A percentile compares a stretch with the other conserved stretches of the same genome.
phyloP scores from a whole-genome alignment of 2,888 invertebrate species.

The Drosophila demipolita region DNA sequence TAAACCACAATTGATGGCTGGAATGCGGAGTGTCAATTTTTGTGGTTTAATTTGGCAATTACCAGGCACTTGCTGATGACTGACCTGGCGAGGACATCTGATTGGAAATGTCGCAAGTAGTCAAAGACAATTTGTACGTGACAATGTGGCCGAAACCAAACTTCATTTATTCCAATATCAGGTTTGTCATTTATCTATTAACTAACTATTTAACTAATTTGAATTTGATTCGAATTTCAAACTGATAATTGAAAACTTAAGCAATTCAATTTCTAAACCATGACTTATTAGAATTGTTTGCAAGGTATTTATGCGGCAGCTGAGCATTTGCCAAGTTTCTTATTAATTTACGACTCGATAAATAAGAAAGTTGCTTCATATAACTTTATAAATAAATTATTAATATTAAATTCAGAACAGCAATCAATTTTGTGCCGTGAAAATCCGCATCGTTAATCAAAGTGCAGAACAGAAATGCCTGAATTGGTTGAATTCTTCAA shows the following conservation, averaged over 20 bases:
- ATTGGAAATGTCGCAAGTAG: conserved; percentile 59
- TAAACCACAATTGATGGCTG: background rate
- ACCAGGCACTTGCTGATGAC: conserved; percentile 44
- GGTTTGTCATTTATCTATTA: conserved; percentile 47
- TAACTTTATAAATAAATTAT: background rate
- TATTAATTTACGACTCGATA: background rate
- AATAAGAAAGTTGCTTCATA: background rate
- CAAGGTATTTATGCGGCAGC: background rate
- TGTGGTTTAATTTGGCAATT: conserved; percentile 69
- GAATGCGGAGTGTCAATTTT: conserved; percentile 49
- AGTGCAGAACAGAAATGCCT: background rate
- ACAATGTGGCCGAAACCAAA: conserved; percentile 54
- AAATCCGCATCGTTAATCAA: background rate
- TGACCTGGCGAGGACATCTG: conserved; percentile 44
- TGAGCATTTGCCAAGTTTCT: background rate
- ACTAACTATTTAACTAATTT: conserved; percentile 65
- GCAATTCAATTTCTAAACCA: conserved; percentile 1
- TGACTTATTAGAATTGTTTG: background rate
- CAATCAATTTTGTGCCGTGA: background rate
- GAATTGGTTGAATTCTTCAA: background rate
- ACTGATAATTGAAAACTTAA: conserved; percentile 9
- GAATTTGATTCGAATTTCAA: conserved; percentile 38
- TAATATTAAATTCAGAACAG: background rate
- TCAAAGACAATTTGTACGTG: conserved; percentile 58
- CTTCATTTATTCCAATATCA: conserved; percentile 45